A percentile compares a stretch with the other conserved stretches of the same genome.
phyloP scores from a whole-genome alignment of 35 echinoderm and acorn worm genomes.

The Heliocidaris tuberculata region DNA sequence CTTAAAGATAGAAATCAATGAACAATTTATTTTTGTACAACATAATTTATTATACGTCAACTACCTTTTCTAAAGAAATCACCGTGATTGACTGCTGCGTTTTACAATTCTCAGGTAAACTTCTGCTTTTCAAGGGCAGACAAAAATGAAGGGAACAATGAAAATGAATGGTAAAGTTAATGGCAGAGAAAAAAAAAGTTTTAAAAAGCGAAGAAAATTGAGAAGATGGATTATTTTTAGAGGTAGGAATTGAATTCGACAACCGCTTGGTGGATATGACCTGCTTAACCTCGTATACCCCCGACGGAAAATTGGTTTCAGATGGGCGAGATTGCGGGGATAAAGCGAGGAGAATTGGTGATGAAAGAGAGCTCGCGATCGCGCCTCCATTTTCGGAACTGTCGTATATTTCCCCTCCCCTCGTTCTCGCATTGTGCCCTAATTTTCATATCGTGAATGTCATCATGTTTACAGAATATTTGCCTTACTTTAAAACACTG shows the following conservation, averaged over 20 bases:
- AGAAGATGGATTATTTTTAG: slow-evolving; percentile 6
- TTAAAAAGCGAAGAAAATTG: slow-evolving; percentile 17
- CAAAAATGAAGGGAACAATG: background rate
- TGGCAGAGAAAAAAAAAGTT: background rate
- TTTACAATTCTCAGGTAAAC: background rate
- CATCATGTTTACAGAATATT: too few species aligned
- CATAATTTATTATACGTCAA: background rate
- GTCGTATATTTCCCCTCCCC: background rate
- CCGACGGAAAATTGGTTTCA: slow-evolving; percentile 54
- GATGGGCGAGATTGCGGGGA: slow-evolving; percentile 43
- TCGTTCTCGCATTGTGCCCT: slow-evolving; percentile 1
- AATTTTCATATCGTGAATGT: background rate
- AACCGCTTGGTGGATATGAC: slow-evolving; percentile 22
- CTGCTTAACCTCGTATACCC: slow-evolving; percentile 28
- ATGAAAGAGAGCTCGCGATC: background rate
- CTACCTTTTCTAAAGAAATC: background rate
- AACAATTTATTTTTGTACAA: background rate
- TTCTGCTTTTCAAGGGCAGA: background rate
- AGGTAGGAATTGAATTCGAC: slow-evolving; percentile 42
- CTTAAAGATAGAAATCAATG: background rate
- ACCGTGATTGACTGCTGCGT: background rate
- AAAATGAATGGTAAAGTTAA: slow-evolving; percentile 13
- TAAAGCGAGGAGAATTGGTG: slow-evolving; percentile 45
- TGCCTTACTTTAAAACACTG: too few species aligned
- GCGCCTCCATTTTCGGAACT: slow-evolving; percentile 25